Evolutionary conservation across 1,140 invertebrate genomes (phyloP).

Genomic region (Leptinotarsa undecemlineata): DNA sequence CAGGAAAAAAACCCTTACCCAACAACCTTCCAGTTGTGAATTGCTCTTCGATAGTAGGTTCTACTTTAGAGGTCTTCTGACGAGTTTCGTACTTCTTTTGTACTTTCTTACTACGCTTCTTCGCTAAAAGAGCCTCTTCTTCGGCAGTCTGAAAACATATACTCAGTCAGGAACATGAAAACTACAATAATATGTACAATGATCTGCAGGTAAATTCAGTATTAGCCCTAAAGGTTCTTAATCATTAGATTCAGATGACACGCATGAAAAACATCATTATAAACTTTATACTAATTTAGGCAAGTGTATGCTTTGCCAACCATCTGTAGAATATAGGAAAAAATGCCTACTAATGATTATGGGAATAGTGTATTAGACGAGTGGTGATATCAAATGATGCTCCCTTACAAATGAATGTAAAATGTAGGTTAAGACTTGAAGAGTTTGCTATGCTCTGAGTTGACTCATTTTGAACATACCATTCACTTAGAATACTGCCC

Average conservation of each 20-base stretch:
- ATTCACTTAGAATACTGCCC: no score
- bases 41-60: conserved; percentile 91
- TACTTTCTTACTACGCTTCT: conserved; percentile 90
- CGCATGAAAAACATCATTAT: conserved; percentile 50
- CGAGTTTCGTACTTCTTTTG: conserved; percentile 92
- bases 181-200: neutral
- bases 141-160: conserved; percentile 75
- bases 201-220: conserved; percentile 12
- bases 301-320: no score
- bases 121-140: conserved; percentile 92
- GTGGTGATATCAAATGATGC: no score
- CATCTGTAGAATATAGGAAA: no score
- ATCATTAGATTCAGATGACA: conserved; percentile 55
- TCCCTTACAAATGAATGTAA: no score
- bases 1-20: conserved; percentile 63
- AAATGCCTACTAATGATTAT: no score
- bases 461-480: no score
- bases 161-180: neutral
- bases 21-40: conserved; percentile 93
- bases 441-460: no score
- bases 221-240: conserved; percentile 30
- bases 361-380: no score
- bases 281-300: neutral
- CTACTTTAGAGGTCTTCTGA: conserved; percentile 92
- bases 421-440: no score